Conservation (phyloP, 2,888 invertebrate genomes). For the Automeris io region DNA sequence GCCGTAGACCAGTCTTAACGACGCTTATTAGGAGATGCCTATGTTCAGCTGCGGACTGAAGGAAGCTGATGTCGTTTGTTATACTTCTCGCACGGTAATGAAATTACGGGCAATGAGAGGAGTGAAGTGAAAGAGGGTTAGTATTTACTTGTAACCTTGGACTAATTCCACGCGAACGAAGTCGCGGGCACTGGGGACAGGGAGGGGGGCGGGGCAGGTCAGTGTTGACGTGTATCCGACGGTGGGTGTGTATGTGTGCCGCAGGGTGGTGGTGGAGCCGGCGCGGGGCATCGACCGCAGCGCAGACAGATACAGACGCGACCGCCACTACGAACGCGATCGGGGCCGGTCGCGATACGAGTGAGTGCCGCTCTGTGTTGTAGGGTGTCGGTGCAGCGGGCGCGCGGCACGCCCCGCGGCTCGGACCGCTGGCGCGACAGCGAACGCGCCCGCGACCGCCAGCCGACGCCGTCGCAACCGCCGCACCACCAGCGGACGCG, state of each 20-base stretch:
- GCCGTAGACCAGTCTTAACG: too few species aligned
- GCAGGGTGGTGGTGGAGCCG: conserved; percentile 92
- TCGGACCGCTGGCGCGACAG: conserved; percentile 84
- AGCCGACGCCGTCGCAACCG: conserved; percentile 30
- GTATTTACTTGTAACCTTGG: too few species aligned
- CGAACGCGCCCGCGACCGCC: conserved; percentile 69
- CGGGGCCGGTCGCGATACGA: conserved; percentile 85
- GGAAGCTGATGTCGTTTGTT: too few species aligned
- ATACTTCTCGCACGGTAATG: too few species aligned
- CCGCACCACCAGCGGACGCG: conserved; percentile 21
- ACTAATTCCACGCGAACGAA: too few species aligned
- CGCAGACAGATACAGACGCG: conserved; percentile 83
- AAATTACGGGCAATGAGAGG: too few species aligned
- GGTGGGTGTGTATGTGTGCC: conserved; percentile 34
- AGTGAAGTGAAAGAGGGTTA: too few species aligned
- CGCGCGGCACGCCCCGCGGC: conserved; percentile 84
- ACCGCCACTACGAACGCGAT: conserved; percentile 83
- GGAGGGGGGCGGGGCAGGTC: background rate
- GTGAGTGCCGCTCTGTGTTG: conserved; percentile 79
- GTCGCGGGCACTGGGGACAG: background rate
- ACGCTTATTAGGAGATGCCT: too few species aligned
- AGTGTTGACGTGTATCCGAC: conserved; percentile 9
- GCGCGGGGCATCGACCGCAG: conserved; percentile 89
- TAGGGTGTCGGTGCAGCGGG: conserved; percentile 91
- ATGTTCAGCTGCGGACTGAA: too few species aligned